Percentiles rank a stretch among this genome's conserved stretches.
These are phyloP conservation scores for Anguilla pacifica DNA, from an alignment of 2,797 vertebrate genomes.

Conservation along the genomic window DNA sequence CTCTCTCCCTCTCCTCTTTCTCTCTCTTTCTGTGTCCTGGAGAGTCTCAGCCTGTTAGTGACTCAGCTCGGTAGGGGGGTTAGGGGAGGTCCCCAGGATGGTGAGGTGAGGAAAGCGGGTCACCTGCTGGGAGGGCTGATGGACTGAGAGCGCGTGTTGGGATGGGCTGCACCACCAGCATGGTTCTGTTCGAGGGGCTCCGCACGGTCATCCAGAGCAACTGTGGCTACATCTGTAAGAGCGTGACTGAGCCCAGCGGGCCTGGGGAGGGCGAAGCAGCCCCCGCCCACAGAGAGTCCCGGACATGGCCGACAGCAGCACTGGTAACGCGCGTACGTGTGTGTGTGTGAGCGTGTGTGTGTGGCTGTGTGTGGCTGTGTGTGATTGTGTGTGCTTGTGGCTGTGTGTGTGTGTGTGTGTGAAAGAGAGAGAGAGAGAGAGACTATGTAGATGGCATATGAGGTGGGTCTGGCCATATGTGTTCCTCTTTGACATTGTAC, in stretches of 20 bases:
- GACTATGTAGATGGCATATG: background rate
- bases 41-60: background rate
- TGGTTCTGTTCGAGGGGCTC: slow-evolving; percentile 88
- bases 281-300: slow-evolving; percentile 80
- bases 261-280: slow-evolving; percentile 78
- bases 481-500: background rate
- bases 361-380: background rate
- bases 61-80: background rate
- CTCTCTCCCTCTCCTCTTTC: background rate
- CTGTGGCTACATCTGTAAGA: slow-evolving; percentile 88
- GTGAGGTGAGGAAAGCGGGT: background rate
- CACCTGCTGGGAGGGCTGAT: background rate
- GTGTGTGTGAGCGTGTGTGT: background rate
- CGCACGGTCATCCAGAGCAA: slow-evolving; percentile 87
- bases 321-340: slow-evolving; percentile 78
- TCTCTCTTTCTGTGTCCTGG: background rate
- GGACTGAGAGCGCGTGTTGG: slow-evolving; percentile 42
- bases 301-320: slow-evolving; percentile 74
- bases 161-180: slow-evolving; percentile 94
- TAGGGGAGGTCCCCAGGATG: background rate
- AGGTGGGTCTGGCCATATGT: background rate
- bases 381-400: background rate
- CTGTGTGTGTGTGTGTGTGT: background rate
- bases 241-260: slow-evolving; percentile 77
- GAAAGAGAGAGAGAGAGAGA: slow-evolving; percentile 11